These are phyloP conservation scores for Neolamprologus kungweensis DNA, from an alignment of 2,113 vertebrate species.

Conservation along the genomic window DNA sequence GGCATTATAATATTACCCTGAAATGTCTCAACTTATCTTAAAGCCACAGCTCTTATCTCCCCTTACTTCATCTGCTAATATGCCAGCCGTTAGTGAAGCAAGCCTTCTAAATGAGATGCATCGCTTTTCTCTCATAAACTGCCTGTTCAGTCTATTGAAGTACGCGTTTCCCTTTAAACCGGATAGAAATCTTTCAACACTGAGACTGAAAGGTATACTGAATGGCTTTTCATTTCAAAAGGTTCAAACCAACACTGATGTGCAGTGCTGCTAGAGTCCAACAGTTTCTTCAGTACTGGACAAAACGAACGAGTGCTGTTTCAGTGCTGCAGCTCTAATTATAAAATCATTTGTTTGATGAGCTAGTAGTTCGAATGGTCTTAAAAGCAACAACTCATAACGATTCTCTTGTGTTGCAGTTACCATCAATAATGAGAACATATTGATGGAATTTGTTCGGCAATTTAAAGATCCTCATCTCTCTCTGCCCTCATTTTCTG, in stretches of 20 bases:
- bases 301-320: not conserved
- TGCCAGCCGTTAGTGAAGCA: not conserved
- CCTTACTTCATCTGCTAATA: not conserved
- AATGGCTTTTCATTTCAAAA: not conserved
- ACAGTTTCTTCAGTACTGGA: not conserved
- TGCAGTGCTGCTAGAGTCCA: not conserved
- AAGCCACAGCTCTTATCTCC: conserved; percentile 47
- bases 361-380: not conserved
- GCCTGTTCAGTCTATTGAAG: conserved; percentile 10
- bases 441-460: not conserved
- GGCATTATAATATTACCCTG: conserved; percentile 63
- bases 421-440: not conserved
- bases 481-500: not conserved
- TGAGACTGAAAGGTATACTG: not conserved
- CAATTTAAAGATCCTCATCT: not conserved
- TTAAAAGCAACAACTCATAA: not conserved
- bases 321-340: not conserved
- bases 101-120: conserved; percentile 26
- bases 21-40: conserved; percentile 49
- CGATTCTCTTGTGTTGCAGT: not conserved
- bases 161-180: not conserved
- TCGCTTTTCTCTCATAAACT: not conserved
- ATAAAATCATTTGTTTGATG: conserved; percentile 29
- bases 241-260: not conserved
- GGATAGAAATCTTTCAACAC: not conserved